Evolutionary conservation across 2,888 invertebrate genomes (phyloP).

Genomic region (Sylvicola cinctus): DNA sequence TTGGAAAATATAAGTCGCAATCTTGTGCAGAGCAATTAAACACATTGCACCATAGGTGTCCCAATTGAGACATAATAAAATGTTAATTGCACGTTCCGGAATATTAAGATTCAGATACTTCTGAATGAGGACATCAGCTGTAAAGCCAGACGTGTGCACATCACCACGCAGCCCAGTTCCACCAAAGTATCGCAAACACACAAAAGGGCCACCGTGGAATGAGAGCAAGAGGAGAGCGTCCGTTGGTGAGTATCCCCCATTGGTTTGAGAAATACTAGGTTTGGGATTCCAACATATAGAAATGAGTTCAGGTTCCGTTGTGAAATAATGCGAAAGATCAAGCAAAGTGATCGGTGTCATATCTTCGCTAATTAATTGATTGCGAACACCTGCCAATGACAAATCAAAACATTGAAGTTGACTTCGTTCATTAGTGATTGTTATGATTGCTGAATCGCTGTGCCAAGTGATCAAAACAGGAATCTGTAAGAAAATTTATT

Average conservation of each 20-base stretch:
- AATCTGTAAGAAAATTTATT: conserved; percentile 24
- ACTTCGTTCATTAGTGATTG: conserved; percentile 46
- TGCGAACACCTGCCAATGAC: conserved; percentile 41
- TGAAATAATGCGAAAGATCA: conserved; percentile 34
- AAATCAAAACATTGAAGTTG: conserved; percentile 58
- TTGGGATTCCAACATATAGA: conserved; percentile 37
- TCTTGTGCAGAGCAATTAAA: conserved; percentile 50
- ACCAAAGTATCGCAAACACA: conserved; percentile 30
- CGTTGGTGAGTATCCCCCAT: conserved; percentile 25
- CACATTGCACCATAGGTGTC: conserved; percentile 52
- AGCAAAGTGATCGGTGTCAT: conserved; percentile 36
- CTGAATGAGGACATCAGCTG: conserved; percentile 35
- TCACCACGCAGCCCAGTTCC: conserved; percentile 26
- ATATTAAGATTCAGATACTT: conserved; percentile 42
- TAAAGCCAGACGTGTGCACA: conserved; percentile 28
- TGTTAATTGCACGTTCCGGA: conserved; percentile 44
- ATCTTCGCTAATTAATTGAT: conserved; percentile 45
- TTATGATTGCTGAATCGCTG: conserved; percentile 41
- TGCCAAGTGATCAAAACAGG: conserved; percentile 53
- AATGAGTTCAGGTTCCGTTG: conserved; percentile 31
- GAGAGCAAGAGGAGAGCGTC: conserved; percentile 33
- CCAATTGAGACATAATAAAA: conserved; percentile 53
- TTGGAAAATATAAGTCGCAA: conserved; percentile 37
- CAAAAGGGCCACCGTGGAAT: conserved; percentile 40
- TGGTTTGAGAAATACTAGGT: conserved; percentile 21